Evolutionary conservation across 2,797 vertebrate species (phyloP).

Genomic region (Apogon talboti): DNA sequence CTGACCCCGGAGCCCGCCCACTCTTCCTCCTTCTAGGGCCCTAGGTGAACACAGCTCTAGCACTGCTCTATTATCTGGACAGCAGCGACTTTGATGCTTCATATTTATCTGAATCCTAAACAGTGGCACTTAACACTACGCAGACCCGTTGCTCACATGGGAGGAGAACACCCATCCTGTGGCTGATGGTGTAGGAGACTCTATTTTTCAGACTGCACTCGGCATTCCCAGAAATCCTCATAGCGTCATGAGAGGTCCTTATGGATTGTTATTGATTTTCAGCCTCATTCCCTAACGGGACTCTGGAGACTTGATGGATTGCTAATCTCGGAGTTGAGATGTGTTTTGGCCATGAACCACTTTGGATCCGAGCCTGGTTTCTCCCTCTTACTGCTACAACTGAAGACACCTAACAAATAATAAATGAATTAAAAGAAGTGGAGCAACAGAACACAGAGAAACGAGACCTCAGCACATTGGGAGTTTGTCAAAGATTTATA

Average conservation of each 20-base stretch:
- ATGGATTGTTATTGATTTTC: constrained; percentile 75
- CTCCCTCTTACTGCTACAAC: constrained; percentile 44
- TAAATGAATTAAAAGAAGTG: constrained; percentile 71
- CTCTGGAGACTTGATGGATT: constrained; percentile 74
- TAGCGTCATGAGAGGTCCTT: constrained; percentile 59
- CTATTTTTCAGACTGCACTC: constrained; percentile 61
- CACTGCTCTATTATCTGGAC: constrained; percentile 26
- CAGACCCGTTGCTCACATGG: constrained; percentile 9
- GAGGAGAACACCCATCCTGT: neutral
- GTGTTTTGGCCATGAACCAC: constrained; percentile 67
- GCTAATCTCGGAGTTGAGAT: constrained; percentile 72
- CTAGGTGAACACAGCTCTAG: neutral
- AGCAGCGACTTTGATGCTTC: constrained; percentile 41
- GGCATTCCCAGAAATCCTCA: constrained; percentile 75
- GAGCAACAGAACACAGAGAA: constrained; percentile 39
- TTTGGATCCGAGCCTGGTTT: constrained; percentile 60
- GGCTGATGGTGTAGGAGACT: constrained; percentile 18
- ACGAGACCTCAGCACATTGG: constrained; percentile 54
- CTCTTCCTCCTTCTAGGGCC: neutral
- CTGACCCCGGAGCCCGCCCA: constrained; percentile 4
- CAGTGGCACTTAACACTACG: constrained; percentile 5
- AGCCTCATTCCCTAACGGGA: constrained; percentile 63
- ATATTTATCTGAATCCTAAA: constrained; percentile 30
- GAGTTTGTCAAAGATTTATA: constrained; percentile 72
- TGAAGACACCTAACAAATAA: constrained; percentile 66